A percentile compares a stretch with the other conserved stretches of the same genome.
Evolutionary conservation across 2,888 invertebrate genomes (phyloP).

Genomic region (Drosophila pseudotakahashii): DNA sequence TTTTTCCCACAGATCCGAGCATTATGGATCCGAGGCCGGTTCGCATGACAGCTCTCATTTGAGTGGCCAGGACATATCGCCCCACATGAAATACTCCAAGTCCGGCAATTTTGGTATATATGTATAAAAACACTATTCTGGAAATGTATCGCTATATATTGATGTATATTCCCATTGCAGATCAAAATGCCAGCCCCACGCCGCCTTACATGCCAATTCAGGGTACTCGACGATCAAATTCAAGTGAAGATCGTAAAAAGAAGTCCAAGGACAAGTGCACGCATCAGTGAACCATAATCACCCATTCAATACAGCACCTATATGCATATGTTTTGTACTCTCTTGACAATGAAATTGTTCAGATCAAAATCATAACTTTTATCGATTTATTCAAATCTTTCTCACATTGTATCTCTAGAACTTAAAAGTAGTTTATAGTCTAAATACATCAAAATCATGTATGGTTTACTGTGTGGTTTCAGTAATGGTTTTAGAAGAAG

Average conservation of each 20-base stretch:
- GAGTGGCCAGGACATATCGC: conserved; percentile 71
- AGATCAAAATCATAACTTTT: conserved; percentile 8
- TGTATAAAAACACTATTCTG: conserved; percentile 67
- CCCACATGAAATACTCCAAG: conserved; percentile 81
- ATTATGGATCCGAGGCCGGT: conserved; percentile 79
- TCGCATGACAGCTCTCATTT: conserved; percentile 78
- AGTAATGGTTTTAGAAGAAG: neutral
- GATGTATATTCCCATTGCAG: conserved; percentile 60
- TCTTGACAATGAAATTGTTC: conserved; percentile 71
- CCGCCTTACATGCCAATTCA: conserved; percentile 92
- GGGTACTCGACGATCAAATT: conserved; percentile 89
- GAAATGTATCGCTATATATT: conserved; percentile 22
- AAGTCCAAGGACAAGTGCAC: conserved; percentile 87
- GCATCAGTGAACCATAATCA: conserved; percentile 85
- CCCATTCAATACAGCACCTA: conserved; percentile 6
- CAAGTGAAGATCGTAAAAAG: conserved; percentile 87
- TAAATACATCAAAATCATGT: conserved; percentile 43
- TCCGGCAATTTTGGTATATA: conserved; percentile 83
- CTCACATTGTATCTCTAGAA: conserved; percentile 44
- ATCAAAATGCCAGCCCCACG: conserved; percentile 85
- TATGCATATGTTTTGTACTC: conserved; percentile 24
- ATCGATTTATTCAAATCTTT: conserved; percentile 39
- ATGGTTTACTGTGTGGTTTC: conserved; percentile 28
- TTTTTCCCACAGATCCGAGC: conserved; percentile 68
- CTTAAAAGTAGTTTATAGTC: conserved; percentile 52